Evolutionary conservation across 2,113 vertebrate species (phyloP), one percentile per base, ranked within the genome.

Genomic region (Narcine bancroftii): DNA sequence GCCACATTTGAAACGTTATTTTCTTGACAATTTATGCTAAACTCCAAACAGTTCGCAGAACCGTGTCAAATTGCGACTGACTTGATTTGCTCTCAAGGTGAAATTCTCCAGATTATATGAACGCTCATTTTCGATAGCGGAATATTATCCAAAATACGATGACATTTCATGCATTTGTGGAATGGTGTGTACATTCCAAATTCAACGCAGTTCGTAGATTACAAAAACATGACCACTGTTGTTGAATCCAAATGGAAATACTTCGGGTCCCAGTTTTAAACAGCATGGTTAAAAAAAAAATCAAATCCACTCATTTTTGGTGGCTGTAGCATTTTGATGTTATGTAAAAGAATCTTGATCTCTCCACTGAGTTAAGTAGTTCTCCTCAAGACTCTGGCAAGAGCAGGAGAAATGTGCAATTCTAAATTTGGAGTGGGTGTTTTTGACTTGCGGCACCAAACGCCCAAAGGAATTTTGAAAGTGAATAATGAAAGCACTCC

Each of bases 401-500:
- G 26, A 69, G 21, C 39, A 91, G 39, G 45, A 91, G 36, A 69
- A 9, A 69, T 69, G 65, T 69, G 26, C 36, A 89, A 42, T 91
- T 29, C 9, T 29, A 45, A 7, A 65, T 53, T 13, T 45, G 21
- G 65, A 47, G 65, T 71, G 63, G 65, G 65, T 0, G 36, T 87
- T 63, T 87, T 69, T n/a, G n/a, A 91, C 42, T 69, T 69, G 65
- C 89, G 66, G 89, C 89, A 69, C 47, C n/a, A 66, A 91, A 91
- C 24, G 65, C 65, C 89, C 89, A 69, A 69, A 71, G 89, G 89
- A 71, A 71, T 91, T 91, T 91, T 91, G 39, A 71, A 91, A 91
- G 42, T 69, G 24, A 89, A 29, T 63, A 42, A 47, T 47, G 89
- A 91, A 91, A 91, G 89, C 63, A 10, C 56, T 91, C 42, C 63